phyloP scores from a whole-genome alignment of 2,113 vertebrate species.

The Daubentonia madagascariensis region DNA sequence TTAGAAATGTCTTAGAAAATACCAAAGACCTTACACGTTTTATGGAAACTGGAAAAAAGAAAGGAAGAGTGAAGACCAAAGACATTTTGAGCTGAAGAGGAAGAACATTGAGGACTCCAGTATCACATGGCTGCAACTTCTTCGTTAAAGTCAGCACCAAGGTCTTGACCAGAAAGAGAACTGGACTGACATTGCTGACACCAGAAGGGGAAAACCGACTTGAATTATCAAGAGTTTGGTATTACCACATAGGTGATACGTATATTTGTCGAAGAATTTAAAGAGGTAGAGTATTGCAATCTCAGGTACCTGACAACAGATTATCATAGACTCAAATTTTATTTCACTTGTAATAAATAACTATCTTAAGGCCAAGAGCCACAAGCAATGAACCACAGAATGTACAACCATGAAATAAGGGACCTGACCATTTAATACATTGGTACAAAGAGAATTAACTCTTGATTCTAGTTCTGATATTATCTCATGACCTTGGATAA shows the following conservation, averaged over 20 bases:
- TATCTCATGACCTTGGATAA: background rate
- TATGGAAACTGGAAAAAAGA: background rate
- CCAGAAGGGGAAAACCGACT: background rate
- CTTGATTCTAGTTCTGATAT: background rate
- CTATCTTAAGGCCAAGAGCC: background rate
- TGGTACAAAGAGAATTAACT: background rate
- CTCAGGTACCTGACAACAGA: background rate
- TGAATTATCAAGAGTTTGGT: background rate
- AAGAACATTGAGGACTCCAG: background rate
- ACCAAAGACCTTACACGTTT: background rate
- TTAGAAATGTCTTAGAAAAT: background rate
- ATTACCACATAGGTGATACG: too few relatives aligned
- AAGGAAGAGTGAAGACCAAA: background rate
- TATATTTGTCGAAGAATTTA: background rate
- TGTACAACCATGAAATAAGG: background rate
- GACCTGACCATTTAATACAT: background rate
- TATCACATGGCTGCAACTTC: background rate
- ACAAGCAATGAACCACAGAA: background rate
- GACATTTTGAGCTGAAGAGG: background rate
- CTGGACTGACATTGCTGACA: background rate
- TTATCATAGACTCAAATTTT: background rate
- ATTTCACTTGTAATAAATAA: background rate
- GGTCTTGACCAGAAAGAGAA: background rate
- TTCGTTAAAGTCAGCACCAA: background rate
- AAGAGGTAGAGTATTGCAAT: background rate